A percentile compares a stretch with the other conserved stretches of the same genome.
phyloP scores from a whole-genome alignment of 2,797 vertebrate species.

The Muscicapa comitata region DNA sequence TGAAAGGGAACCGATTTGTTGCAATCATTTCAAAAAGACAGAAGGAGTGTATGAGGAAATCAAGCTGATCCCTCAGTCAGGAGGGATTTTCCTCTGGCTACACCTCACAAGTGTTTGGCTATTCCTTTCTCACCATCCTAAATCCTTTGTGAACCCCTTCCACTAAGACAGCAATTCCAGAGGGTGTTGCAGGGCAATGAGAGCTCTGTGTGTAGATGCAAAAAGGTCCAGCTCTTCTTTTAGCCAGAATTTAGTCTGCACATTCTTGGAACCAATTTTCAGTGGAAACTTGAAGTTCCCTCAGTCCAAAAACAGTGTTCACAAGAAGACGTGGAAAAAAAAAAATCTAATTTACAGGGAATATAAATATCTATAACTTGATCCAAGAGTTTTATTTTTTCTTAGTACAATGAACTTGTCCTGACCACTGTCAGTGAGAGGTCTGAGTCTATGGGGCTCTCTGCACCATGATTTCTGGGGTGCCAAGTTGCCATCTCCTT shows the following conservation, averaged over 20 bases:
- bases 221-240: neutral
- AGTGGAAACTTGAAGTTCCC: neutral
- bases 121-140: neutral
- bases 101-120: neutral
- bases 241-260: neutral
- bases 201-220: neutral
- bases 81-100: neutral
- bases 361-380: neutral
- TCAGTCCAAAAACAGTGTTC: neutral
- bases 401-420: neutral
- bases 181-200: neutral
- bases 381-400: neutral
- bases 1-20: neutral
- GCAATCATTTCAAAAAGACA: neutral
- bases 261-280: neutral
- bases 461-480: neutral
- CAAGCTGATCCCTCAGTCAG: neutral
- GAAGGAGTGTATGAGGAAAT: neutral
- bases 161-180: neutral
- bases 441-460: neutral
- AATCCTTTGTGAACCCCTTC: neutral
- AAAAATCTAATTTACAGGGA: neutral
- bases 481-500: conserved; percentile 40
- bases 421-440: neutral
- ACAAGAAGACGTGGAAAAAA: neutral